Conservation (phyloP, 2,888 invertebrate species). For the Barypeithes pellucidus region DNA sequence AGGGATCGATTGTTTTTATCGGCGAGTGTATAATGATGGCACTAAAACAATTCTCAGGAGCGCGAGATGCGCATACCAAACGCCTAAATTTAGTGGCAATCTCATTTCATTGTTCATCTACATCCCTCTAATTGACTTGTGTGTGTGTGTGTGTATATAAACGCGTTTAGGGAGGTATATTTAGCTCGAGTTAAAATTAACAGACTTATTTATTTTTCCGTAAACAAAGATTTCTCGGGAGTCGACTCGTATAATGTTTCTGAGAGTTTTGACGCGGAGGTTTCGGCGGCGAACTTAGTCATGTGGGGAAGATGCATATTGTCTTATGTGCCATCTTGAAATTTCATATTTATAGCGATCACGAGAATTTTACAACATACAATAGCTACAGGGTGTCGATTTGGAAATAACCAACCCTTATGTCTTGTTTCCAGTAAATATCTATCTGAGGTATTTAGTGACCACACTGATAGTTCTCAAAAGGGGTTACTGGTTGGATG, state of each 20-base stretch:
- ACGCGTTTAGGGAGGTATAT: conserved; percentile 23
- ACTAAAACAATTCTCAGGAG: conserved; percentile 6
- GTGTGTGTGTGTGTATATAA: conserved; percentile 8
- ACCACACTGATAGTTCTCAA: no score
- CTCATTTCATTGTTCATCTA: conserved; percentile 24
- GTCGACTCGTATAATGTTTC: neutral
- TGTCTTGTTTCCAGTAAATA: no score
- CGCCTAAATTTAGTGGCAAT: conserved; percentile 33
- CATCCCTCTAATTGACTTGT: conserved; percentile 30
- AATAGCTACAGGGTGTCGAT: no score
- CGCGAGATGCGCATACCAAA: conserved; percentile 23
- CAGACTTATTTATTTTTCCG: conserved; percentile 16
- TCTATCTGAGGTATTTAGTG: no score
- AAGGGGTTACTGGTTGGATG: no score
- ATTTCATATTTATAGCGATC: no score
- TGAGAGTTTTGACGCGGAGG: neutral
- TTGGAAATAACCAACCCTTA: no score
- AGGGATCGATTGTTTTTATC: no score
- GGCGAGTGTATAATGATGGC: conserved; percentile 11
- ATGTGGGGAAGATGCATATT: neutral
- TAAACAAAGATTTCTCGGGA: neutral
- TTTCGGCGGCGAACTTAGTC: neutral
- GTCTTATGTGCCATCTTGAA: no score
- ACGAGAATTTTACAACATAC: no score
- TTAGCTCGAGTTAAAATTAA: conserved; percentile 18